These are phyloP conservation scores for Balaeniceps rex DNA, from an alignment of 2,113 vertebrate genomes.

Conservation along the genomic window DNA sequence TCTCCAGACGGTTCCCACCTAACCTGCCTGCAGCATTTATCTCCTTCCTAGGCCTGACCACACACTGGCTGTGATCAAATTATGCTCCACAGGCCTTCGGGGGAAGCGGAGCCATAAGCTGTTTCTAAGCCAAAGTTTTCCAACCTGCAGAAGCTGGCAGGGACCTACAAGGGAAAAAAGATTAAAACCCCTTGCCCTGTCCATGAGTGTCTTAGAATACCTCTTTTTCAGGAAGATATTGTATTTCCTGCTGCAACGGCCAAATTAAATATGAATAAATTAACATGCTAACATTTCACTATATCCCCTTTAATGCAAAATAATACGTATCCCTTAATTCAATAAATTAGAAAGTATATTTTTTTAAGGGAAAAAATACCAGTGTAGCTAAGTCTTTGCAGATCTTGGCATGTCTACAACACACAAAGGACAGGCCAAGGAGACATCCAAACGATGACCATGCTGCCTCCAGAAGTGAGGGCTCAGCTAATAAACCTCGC, in stretches of 20 bases:
- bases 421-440: background rate
- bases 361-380: background rate
- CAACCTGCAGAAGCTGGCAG: background rate
- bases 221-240: background rate
- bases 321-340: background rate
- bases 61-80: background rate
- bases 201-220: background rate
- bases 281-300: background rate
- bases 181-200: background rate
- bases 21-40: background rate
- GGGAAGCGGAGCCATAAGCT: background rate
- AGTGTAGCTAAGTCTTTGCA: slow-evolving; percentile 9
- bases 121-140: background rate
- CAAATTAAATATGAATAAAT: background rate
- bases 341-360: slow-evolving; percentile 9
- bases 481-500: background rate
- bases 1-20: background rate
- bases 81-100: background rate
- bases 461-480: background rate
- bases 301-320: background rate
- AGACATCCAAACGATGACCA: background rate
- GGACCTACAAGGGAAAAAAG: background rate
- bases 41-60: background rate
- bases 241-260: background rate
- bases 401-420: background rate